Percentiles rank a stretch among this genome's conserved stretches.
Evolutionary conservation across 2,888 invertebrate species (phyloP).

Genomic region (Cerceris rybyensis): DNA sequence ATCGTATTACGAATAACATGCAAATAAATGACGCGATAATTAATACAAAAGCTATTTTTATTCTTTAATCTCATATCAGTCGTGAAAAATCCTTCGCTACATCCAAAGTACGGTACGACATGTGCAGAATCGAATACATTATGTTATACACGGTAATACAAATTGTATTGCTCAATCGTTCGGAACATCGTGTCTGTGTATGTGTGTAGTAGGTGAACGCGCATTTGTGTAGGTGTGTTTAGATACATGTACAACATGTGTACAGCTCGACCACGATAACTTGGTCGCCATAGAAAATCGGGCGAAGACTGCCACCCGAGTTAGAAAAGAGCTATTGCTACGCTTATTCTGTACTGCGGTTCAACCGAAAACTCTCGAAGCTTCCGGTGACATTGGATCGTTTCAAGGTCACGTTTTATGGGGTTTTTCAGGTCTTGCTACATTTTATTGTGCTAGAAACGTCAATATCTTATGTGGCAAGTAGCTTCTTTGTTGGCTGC

Average conservation of each 20-base stretch:
- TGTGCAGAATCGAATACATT: conserved; percentile 72
- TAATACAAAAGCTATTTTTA: conserved; percentile 71
- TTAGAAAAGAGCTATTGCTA: too few relatives aligned
- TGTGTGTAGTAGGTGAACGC: conserved; percentile 40
- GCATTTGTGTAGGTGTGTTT: conserved; percentile 19
- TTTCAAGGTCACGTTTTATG: too few relatives aligned
- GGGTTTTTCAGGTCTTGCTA: too few relatives aligned
- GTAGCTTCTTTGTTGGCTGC: too few relatives aligned
- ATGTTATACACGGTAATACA: conserved; percentile 70
- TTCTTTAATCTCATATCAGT: conserved; percentile 72
- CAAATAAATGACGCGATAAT: conserved; percentile 14
- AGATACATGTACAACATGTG: conserved; percentile 17
- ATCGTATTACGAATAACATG: too few relatives aligned
- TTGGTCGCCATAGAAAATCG: too few relatives aligned
- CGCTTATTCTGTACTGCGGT: too few relatives aligned
- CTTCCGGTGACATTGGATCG: too few relatives aligned
- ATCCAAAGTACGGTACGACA: conserved; percentile 70
- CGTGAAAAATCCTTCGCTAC: conserved; percentile 72
- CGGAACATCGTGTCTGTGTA: conserved; percentile 60
- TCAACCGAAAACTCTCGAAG: too few relatives aligned
- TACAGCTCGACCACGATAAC: not conserved
- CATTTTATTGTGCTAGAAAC: too few relatives aligned
- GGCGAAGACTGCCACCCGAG: too few relatives aligned
- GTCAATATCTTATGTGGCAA: too few relatives aligned
- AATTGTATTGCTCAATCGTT: conserved; percentile 70